Evolutionary conservation across 2,797 vertebrate species (phyloP).

Genomic region (Echeneis naucrates): DNA sequence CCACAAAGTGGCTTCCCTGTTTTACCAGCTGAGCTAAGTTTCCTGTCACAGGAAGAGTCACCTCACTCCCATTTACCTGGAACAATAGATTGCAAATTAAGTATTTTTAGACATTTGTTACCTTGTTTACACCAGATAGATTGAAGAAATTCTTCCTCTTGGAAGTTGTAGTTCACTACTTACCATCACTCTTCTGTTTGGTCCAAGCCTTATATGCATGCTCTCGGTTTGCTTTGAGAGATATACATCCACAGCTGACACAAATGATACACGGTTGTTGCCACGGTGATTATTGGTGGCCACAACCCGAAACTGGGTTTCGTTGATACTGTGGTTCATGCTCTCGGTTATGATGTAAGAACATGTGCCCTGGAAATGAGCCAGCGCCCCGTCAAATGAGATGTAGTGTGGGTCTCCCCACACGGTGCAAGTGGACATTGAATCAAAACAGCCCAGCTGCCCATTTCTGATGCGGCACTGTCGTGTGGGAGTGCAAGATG

Average conservation of each 20-base stretch:
- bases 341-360: slow-evolving; percentile 80
- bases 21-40: slow-evolving; percentile 44
- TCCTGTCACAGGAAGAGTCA: slow-evolving; percentile 48
- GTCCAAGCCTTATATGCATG: slow-evolving; percentile 62
- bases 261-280: slow-evolving; percentile 75
- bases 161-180: not conserved
- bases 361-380: slow-evolving; percentile 84
- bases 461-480: slow-evolving; percentile 72
- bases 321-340: slow-evolving; percentile 10
- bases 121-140: not conserved
- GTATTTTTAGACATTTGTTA: not conserved
- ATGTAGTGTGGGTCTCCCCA: slow-evolving; percentile 85
- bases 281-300: slow-evolving; percentile 76
- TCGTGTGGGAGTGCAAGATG: slow-evolving; percentile 59
- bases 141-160: not conserved
- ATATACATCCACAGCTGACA: slow-evolving; percentile 76
- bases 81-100: slow-evolving; percentile 6
- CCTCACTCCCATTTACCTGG: slow-evolving; percentile 67
- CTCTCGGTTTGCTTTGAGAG: slow-evolving; percentile 44
- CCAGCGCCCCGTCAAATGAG: slow-evolving; percentile 82
- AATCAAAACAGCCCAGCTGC: slow-evolving; percentile 57
- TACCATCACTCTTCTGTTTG: slow-evolving; percentile 69
- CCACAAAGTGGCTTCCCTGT: slow-evolving; percentile 44
- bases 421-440: slow-evolving; percentile 74
- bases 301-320: slow-evolving; percentile 65